Conservation (phyloP, 1,140 invertebrate genomes). For the Rhyzopertha dominica region DNA sequence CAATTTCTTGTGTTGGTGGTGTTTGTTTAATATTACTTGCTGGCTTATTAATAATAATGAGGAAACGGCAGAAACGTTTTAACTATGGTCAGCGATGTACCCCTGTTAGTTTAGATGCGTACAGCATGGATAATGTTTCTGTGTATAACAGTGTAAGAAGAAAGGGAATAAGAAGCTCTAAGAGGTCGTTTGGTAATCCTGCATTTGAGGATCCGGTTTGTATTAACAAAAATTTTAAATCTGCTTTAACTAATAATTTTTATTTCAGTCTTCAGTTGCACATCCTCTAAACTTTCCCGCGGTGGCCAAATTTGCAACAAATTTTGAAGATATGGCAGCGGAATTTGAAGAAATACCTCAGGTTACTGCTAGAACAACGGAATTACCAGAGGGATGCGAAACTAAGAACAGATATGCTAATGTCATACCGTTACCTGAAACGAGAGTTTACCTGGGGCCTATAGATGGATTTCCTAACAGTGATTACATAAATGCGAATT, state of each 20-base stretch:
- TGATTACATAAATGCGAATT: constrained; percentile 92
- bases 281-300: constrained; percentile 70
- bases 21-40: constrained; percentile 57
- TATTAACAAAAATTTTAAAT: constrained; percentile 15
- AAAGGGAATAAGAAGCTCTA: constrained; percentile 71
- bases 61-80: constrained; percentile 61
- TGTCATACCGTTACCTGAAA: constrained; percentile 86
- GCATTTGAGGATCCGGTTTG: constrained; percentile 86
- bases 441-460: constrained; percentile 68
- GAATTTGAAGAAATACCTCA: constrained; percentile 77
- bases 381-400: constrained; percentile 79
- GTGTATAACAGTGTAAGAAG: constrained; percentile 72
- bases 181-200: constrained; percentile 83
- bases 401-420: constrained; percentile 92
- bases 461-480: constrained; percentile 67
- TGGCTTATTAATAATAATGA: constrained; percentile 64
- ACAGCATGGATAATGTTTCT: constrained; percentile 84
- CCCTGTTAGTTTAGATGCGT: constrained; percentile 80
- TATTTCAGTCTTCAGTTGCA: constrained; percentile 59
- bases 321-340: constrained; percentile 65
- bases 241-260: neutral
- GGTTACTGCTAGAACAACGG: constrained; percentile 69
- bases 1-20: constrained; percentile 51
- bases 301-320: constrained; percentile 66
- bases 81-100: constrained; percentile 79